Percentiles rank a stretch among this genome's conserved stretches.
Conservation (phyloP, 2,888 invertebrate genomes). For the Drepana falcataria region DNA sequence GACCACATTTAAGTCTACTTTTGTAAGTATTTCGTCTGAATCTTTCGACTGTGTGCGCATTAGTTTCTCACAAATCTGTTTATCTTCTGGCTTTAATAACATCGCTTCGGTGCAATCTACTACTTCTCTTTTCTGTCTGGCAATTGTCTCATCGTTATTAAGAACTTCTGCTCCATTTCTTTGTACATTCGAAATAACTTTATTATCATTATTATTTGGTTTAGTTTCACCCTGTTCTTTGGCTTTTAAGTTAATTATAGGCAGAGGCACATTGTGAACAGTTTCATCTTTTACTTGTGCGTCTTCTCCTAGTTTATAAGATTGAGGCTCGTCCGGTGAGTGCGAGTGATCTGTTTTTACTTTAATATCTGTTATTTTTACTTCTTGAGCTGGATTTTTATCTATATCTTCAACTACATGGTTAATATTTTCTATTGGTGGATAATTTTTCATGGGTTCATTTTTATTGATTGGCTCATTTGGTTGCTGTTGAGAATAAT, state of each 20-base stretch:
- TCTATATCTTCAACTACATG: constrained; percentile 9
- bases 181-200: constrained; percentile 11
- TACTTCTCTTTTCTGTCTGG: constrained; percentile 54
- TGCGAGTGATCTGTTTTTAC: constrained; percentile 36
- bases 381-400: constrained; percentile 9
- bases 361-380: constrained; percentile 5
- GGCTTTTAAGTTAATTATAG: constrained; percentile 18
- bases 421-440: constrained; percentile 5
- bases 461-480: background rate
- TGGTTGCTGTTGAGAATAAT: constrained; percentile 2
- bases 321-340: constrained; percentile 58
- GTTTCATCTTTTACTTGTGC: constrained; percentile 22
- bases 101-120: constrained; percentile 51
- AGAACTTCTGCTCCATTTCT: constrained; percentile 12
- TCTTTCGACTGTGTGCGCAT: constrained; percentile 16
- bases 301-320: constrained; percentile 60
- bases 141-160: constrained; percentile 13
- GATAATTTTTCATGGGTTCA: background rate
- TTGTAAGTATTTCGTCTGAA: constrained; percentile 28
- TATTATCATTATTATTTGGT: constrained; percentile 19
- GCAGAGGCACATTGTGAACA: constrained; percentile 41
- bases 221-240: constrained; percentile 25
- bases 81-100: constrained; percentile 40
- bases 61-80: constrained; percentile 46
- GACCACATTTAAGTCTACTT: constrained; percentile 40